Conservation (phyloP, 2,888 invertebrate genomes). For the Patella ulyssiponensis region DNA sequence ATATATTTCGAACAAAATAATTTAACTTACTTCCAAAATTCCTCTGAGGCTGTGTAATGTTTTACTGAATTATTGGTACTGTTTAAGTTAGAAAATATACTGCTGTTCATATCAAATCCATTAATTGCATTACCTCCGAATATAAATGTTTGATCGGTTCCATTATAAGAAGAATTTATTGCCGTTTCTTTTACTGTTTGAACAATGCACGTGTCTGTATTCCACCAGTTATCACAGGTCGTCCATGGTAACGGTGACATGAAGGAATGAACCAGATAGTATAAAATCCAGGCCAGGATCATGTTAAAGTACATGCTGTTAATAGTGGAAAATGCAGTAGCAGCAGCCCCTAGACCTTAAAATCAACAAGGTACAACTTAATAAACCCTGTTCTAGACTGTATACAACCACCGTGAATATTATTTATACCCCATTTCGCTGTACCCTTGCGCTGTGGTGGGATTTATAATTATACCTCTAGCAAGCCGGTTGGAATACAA, state of each 20-base stretch:
- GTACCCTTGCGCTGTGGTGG: too few species aligned
- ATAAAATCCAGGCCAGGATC: slow-evolving; percentile 97
- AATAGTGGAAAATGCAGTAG: slow-evolving; percentile 84
- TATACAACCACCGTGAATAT: too few species aligned
- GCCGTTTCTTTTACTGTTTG: background rate
- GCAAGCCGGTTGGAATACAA: too few species aligned
- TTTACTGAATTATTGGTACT: background rate
- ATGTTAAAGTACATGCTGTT: slow-evolving; percentile 96
- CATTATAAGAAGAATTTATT: background rate
- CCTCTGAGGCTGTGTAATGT: slow-evolving; percentile 46
- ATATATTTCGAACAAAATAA: too few species aligned
- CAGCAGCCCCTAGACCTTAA: slow-evolving; percentile 75
- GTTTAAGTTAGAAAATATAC: background rate
- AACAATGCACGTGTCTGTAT: slow-evolving; percentile 71
- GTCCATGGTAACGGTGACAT: slow-evolving; percentile 89
- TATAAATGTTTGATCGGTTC: background rate
- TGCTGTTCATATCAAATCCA: background rate
- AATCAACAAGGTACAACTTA: background rate
- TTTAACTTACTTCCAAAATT: slow-evolving; percentile 58
- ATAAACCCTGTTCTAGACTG: too few species aligned
- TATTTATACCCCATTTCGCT: too few species aligned
- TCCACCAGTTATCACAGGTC: slow-evolving; percentile 77
- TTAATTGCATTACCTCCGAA: background rate
- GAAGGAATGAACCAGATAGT: slow-evolving; percentile 91
- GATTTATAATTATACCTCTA: too few species aligned